Evolutionary conservation across 2,888 invertebrate genomes (phyloP), one percentile per base, ranked within the genome.

Genomic region (Hofmannophila pseudospretella): DNA sequence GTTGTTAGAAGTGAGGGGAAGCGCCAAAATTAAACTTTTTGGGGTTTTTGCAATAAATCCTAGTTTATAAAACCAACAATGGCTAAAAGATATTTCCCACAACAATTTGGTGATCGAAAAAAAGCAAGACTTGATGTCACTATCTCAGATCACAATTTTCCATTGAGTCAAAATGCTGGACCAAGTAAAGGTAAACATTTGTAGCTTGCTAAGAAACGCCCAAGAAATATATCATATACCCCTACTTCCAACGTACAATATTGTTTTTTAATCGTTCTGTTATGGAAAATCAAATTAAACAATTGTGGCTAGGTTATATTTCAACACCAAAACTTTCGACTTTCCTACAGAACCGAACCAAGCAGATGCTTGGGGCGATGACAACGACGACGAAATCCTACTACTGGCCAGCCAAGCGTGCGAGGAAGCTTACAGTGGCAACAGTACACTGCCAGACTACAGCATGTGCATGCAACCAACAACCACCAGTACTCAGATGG

Each of bases 361-460:
- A 39, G 44, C 45, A 19, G 67, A 75, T 37, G 70, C 54, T 34
- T 87, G 87, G 87, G 87, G 80, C 7, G 85, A 88, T 40, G 87
- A 86, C 26, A 76, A 74, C 54, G 86, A 87, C 14, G 86, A 87
- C 28, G 84, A 86, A 52, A 79, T 88, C 22, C 58, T 88, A 0
- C 62, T 88, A 7, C 57, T 85, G 47, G 87, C 84, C 0, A 87
- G 86, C 41, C 87, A 87, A 47, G 87, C 74, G 0, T 86, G 81
- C 43, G 88, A 88, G 41, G 63, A 84, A 14, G 80, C 65, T 0
- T 78, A 50, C 25, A 64, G 61, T 23, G 61, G 70, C 27, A 42
- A 50, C 26, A 63, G 68, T 41, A 47, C 55, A 1, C 41, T 87
- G 13, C 76, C 82, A 3, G 64, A 84, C 47, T 87, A 84, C 44